phyloP scores from a whole-genome alignment of 1,140 invertebrate genomes.

The Drosophila kikkawai region DNA sequence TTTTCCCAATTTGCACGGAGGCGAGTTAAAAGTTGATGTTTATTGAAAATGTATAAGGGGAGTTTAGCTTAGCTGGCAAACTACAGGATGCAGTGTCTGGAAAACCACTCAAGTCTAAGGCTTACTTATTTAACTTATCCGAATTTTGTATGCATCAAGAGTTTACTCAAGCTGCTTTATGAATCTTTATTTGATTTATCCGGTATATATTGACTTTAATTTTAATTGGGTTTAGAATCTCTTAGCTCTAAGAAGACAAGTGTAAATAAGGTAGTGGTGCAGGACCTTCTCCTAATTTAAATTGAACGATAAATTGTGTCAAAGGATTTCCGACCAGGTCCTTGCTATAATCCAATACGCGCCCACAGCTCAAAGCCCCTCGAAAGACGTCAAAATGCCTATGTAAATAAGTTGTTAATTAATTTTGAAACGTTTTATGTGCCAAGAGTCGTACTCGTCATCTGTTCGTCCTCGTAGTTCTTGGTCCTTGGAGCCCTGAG shows the following conservation, averaged over 20 bases:
- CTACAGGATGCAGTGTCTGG: too few species aligned
- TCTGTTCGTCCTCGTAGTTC: conserved; percentile 23
- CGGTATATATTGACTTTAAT: background rate
- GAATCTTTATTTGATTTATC: background rate
- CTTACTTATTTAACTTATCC: background rate
- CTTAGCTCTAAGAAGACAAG: background rate
- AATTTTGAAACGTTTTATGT: conserved; percentile 68
- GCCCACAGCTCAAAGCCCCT: background rate
- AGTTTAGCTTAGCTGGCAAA: background rate
- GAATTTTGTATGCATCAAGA: background rate
- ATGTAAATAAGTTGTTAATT: conserved; percentile 76
- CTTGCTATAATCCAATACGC: conserved; percentile 14
- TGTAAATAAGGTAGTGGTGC: background rate
- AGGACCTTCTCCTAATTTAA: background rate
- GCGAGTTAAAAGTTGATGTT: conserved; percentile 41
- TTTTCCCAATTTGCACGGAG: conserved; percentile 43
- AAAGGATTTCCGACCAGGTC: conserved; percentile 7
- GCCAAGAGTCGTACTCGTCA: conserved; percentile 27
- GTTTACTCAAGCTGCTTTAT: background rate
- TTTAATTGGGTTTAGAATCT: background rate
- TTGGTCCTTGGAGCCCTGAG: conserved; percentile 3
- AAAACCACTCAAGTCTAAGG: background rate
- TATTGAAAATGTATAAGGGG: conserved; percentile 38
- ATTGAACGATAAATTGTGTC: conserved; percentile 1
- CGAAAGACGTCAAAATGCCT: conserved; percentile 37